Evolutionary conservation across 2,797 vertebrate genomes (phyloP), one percentile per base, ranked within the genome.

Genomic region (Synanceia verrucosa): DNA sequence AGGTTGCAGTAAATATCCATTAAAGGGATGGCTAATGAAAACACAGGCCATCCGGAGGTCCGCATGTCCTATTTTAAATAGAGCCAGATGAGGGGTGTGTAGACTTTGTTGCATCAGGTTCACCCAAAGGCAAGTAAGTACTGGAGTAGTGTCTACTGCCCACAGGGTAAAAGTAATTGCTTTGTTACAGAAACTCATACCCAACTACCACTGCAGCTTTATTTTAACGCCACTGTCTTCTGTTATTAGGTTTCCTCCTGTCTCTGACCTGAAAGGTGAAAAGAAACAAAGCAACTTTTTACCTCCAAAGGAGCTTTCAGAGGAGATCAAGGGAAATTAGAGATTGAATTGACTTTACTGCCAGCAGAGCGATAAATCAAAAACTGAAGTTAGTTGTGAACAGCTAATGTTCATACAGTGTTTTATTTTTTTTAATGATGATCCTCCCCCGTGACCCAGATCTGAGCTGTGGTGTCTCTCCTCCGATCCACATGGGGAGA

Each of bases 371-470:
- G 64, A 33, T 41, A 61, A 63, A 68, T 72, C 36, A 67, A 70
- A 66, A 86, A 36, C 12, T 31, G 48, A 60, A 71, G 65, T 70
- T 50, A 18, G 36, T 48, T 48, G 19, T 65, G 50, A 43, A 44
- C 51, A 51, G 59, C 37, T 50, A 13, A 33, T 67, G 43, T 26
- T 74, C 52, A 44, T 37, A 47, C 36, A 14, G 56, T 33, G 31
- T 66, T 5, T 59, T 47, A 23, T 51, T 65, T 29, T 61, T 48
- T 68, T 57, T 65, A 72, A 62, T 56, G 73, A 70, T 4, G 33
- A 71, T 43, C 70, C 55, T 73, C 73, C 70, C 56, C 36, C n/a
- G 16, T 80, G 79, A 83, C 76, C 70, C 84, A 78, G 80, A 87
- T 89, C 67, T 48, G 74, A 76, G 77, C 59, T 9, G 65, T n/a